phyloP scores from a whole-genome alignment of 2,888 invertebrate species.

The Cotesia congregata region DNA sequence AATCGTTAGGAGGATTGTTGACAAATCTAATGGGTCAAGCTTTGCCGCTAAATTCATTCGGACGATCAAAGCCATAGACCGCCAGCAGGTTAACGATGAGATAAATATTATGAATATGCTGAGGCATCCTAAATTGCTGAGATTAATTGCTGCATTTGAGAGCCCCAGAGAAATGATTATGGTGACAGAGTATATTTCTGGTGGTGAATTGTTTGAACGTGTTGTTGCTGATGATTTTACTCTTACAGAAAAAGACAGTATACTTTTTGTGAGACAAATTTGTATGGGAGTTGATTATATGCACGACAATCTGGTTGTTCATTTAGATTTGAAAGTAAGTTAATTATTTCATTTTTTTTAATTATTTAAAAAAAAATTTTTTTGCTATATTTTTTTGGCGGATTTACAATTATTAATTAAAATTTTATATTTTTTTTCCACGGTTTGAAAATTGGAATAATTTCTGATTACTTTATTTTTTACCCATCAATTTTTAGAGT shows the following conservation, averaged over 20 bases:
- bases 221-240: conserved; percentile 94
- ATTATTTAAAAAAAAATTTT: neutral
- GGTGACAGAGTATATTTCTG: conserved; percentile 92
- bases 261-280: conserved; percentile 90
- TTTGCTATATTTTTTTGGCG: too few species aligned
- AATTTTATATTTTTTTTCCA: too few species aligned
- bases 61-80: conserved; percentile 80
- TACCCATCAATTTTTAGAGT: too few species aligned
- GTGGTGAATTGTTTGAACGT: conserved; percentile 94
- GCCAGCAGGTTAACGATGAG: conserved; percentile 84
- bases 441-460: too few species aligned
- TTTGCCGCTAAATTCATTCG: conserved; percentile 89
- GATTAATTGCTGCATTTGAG: conserved; percentile 86
- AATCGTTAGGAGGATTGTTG: conserved; percentile 78
- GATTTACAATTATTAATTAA: too few species aligned
- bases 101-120: conserved; percentile 89
- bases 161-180: conserved; percentile 84
- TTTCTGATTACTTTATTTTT: too few species aligned
- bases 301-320: conserved; percentile 87
- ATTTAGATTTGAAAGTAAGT: conserved; percentile 87
- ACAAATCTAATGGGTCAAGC: conserved; percentile 76
- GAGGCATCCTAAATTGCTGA: conserved; percentile 87
- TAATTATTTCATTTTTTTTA: conserved; percentile 15
- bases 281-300: conserved; percentile 93
- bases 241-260: conserved; percentile 84